Evolutionary conservation across 2,797 vertebrate species (phyloP).

Genomic region (Rhinogobio ventralis): DNA sequence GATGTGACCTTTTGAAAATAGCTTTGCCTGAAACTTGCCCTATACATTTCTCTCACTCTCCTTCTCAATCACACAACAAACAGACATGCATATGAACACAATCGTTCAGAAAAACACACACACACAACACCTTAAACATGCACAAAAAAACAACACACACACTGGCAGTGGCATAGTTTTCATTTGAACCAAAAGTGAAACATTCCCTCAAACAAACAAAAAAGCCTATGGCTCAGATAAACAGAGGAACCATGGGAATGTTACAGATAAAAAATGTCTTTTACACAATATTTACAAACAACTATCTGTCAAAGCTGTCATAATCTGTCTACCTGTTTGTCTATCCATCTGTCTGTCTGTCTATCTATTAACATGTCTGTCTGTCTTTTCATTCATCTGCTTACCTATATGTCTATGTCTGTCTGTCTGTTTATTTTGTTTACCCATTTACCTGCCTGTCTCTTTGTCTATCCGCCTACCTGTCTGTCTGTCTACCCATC

Average conservation of each 20-base stretch:
- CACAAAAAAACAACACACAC: constrained; percentile 11
- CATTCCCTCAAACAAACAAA: background rate
- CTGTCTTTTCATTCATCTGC: background rate
- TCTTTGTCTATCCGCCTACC: background rate
- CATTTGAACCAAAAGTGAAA: background rate
- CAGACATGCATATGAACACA: background rate
- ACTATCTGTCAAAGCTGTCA: background rate
- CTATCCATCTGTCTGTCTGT: background rate
- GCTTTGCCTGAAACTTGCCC: constrained; percentile 50
- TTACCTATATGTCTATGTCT: background rate
- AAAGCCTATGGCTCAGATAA: background rate
- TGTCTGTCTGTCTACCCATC: background rate
- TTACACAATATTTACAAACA: background rate
- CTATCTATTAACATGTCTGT: background rate
- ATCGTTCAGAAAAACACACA: constrained; percentile 26
- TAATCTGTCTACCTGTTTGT: background rate
- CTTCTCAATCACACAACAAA: constrained; percentile 23
- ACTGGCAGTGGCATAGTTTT: background rate
- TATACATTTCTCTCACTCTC: background rate
- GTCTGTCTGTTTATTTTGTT: background rate
- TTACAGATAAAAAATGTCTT: background rate
- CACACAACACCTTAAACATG: background rate
- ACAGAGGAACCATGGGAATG: background rate
- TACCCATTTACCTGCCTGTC: background rate
- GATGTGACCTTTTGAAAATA: constrained; percentile 63